Base-by-base conservation (phyloP, 1,140 invertebrate species). In the Elymnias hypermnestra region DNA sequence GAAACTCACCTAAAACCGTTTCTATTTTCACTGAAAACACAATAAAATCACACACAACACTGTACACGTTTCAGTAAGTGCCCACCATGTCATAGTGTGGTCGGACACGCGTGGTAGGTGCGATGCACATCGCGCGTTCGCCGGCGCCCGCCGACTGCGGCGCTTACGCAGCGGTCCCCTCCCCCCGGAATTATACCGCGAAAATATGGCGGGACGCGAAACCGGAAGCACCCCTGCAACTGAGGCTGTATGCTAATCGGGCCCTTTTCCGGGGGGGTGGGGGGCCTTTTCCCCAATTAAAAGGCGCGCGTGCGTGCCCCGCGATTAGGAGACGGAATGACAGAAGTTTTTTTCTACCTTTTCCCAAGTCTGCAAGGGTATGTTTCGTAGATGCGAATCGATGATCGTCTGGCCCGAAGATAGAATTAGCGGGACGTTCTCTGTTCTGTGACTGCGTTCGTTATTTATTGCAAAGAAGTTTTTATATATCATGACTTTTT, bases 211-310 rank as follows among this genome's bases (percentile, higher is more conserved):
- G 63, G 66, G 63, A 68, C 72, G 72, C 65, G 77, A 81, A 74
- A 76, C 77, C 72, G 74, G 71, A 75, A 82, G 72, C 63, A 59
- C 63, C 47, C 51, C 63, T 56, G 53, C n/a, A n/a, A n/a, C 52
- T 54, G 72, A 78, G 74, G 72, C 70, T 79, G 69, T 83, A 84
- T 84, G 77, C 81, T 84, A 84, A 84, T 84, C 74, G 48, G 39
- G 68, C 73, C 75, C 72, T 78, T 82, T 84, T 81, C 72, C 75
- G 73, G 76, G 77, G 68, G 65, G 67, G 56, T 66, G 72, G 76
- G 70, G 76, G n/a, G n/a, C n/a, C n/a, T n/a, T n/a, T n/a, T n/a
- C n/a, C 76, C 76, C 78, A 84, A 84, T 83, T 84, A 82, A 81
- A 81, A 78, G 60, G 69, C 78, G 81, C 81, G 81, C 81, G 76